Conservation (phyloP, 2,888 invertebrate genomes). For the Hirtodrosophila cameraria region DNA sequence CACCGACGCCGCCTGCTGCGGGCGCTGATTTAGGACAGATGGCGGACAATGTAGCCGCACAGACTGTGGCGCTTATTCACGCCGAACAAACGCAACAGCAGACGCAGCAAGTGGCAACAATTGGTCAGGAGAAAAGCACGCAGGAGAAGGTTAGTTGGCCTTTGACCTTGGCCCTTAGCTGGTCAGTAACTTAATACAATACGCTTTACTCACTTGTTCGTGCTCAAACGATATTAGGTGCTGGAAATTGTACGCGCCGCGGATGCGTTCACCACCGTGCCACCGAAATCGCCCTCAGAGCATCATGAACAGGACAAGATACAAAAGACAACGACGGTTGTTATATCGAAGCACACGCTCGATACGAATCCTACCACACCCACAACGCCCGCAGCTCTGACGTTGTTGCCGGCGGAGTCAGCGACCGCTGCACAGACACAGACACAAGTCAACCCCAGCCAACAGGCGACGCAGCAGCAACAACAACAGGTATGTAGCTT, state of each 20-base stretch:
- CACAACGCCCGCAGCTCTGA: constrained; percentile 71
- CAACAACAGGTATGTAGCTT: constrained; percentile 76
- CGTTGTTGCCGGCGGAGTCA: constrained; percentile 33
- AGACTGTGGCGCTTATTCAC: constrained; percentile 72
- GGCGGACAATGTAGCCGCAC: constrained; percentile 58
- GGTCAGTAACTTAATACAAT: constrained; percentile 9
- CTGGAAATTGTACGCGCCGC: constrained; percentile 96
- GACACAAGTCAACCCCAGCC: constrained; percentile 20
- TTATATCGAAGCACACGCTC: constrained; percentile 96
- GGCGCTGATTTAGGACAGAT: constrained; percentile 48
- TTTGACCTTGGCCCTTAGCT: constrained; percentile 30
- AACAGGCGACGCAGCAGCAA: constrained; percentile 35
- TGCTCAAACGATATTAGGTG: constrained; percentile 85
- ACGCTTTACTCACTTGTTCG: constrained; percentile 6
- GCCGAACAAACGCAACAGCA: constrained; percentile 66
- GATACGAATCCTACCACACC: constrained; percentile 85
- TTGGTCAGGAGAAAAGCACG: constrained; percentile 90
- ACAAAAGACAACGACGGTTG: constrained; percentile 95
- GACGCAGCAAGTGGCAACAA: constrained; percentile 84
- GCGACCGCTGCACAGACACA: constrained; percentile 55
- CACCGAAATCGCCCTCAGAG: constrained; percentile 91
- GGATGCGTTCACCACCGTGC: constrained; percentile 83
- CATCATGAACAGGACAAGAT: constrained; percentile 86
- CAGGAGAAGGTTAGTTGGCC: constrained; percentile 89
- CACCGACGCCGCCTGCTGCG: constrained; percentile 51